Percentiles rank a stretch among this genome's conserved stretches.
Conservation (phyloP, 1,140 invertebrate genomes). For the Scylla paramamosain region DNA sequence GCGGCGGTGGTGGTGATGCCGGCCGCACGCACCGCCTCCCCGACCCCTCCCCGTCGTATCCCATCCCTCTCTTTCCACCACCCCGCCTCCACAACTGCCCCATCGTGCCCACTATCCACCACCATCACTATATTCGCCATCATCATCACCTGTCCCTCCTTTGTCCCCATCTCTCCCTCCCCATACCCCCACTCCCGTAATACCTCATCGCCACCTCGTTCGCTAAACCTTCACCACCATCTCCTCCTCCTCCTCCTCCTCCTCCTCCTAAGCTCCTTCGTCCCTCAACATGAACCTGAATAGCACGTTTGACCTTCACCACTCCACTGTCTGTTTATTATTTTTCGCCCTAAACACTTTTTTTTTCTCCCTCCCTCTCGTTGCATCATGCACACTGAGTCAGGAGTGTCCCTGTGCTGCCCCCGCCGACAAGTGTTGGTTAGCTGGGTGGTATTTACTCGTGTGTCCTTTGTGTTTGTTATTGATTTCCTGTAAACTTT, state of each 20-base stretch:
- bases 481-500: too few species aligned
- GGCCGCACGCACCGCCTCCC: background rate
- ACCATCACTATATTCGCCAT: background rate
- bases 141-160: background rate
- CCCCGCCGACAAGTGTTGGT: too few species aligned
- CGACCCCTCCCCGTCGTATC: background rate
- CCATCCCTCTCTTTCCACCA: background rate
- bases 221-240: background rate
- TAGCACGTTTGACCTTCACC: background rate
- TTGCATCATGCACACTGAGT: background rate
- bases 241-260: background rate
- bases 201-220: background rate
- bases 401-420: background rate
- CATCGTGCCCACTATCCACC: background rate
- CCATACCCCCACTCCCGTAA: background rate
- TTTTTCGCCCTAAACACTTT: background rate
- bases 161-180: background rate
- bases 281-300: background rate
- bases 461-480: too few species aligned
- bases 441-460: too few species aligned
- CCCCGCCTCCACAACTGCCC: background rate
- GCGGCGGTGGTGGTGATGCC: constrained; percentile 15
- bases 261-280: background rate
- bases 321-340: background rate
- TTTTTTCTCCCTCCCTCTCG: background rate